Percentiles rank a stretch among this genome's conserved stretches.
These are phyloP conservation scores for Marisa cornuarietis DNA, from an alignment of 1,140 invertebrate genomes.

Conservation along the genomic window DNA sequence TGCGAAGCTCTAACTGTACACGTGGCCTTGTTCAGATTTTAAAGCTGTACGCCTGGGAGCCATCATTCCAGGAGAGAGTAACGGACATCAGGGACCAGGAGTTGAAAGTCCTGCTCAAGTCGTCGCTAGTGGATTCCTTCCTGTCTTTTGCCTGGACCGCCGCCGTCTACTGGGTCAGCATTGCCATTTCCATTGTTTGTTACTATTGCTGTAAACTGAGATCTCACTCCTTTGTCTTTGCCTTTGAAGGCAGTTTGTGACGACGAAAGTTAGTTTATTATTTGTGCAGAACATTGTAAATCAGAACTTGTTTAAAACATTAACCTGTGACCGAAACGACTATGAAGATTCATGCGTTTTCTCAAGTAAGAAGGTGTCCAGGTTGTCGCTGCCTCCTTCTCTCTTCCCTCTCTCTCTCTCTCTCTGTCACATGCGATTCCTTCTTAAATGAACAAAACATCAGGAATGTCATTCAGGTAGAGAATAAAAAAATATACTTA, in stretches of 20 bases:
- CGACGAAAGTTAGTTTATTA: too few species aligned
- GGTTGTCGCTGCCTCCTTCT: neutral
- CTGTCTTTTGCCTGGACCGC: slow-evolving; percentile 93
- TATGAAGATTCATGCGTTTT: too few species aligned
- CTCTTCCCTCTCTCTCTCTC: neutral
- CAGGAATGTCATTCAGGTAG: too few species aligned
- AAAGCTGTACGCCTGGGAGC: slow-evolving; percentile 55
- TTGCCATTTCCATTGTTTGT: neutral
- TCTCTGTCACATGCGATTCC: neutral
- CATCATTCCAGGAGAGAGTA: slow-evolving; percentile 65
- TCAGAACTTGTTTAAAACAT: too few species aligned
- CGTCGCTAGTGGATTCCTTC: slow-evolving; percentile 67
- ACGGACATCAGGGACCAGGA: slow-evolving; percentile 60
- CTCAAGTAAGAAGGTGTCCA: neutral
- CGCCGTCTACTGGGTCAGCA: slow-evolving; percentile 81
- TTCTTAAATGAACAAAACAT: too few species aligned
- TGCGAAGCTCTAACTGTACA: too few species aligned
- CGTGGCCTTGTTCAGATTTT: slow-evolving; percentile 33
- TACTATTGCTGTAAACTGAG: neutral
- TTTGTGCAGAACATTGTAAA: too few species aligned
- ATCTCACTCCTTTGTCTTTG: too few species aligned
- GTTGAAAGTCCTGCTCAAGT: slow-evolving; percentile 61
- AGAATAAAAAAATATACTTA: neutral
- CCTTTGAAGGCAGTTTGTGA: too few species aligned
- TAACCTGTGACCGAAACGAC: too few species aligned